These are phyloP conservation scores for Numenius arquata DNA, from an alignment of 2,113 vertebrate genomes.

Conservation along the genomic window DNA sequence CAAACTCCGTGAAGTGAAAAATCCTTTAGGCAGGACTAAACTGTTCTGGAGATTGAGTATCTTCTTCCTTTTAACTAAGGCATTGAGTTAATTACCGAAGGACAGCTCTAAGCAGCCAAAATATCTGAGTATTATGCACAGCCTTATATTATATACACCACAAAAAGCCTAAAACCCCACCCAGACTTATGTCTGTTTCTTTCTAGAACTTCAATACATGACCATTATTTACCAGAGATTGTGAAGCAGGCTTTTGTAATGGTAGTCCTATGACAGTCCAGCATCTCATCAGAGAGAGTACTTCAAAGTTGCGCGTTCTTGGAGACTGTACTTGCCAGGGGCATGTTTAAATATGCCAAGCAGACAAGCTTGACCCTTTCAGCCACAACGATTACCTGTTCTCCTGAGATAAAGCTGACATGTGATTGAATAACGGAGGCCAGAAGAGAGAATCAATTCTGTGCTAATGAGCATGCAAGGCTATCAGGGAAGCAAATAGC, in stretches of 20 bases:
- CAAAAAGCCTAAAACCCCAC: background rate
- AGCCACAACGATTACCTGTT: background rate
- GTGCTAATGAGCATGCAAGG: conserved; percentile 38
- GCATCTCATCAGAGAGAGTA: background rate
- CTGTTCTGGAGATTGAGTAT: background rate
- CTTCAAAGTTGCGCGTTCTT: background rate
- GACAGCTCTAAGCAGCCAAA: background rate
- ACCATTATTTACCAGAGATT: background rate
- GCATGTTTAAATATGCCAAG: background rate
- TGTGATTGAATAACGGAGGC: conserved; percentile 38
- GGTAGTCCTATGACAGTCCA: background rate
- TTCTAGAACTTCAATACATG: background rate
- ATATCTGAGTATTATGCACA: background rate
- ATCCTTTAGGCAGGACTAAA: background rate
- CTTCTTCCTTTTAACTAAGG: background rate
- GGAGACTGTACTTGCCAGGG: background rate
- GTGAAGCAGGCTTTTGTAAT: background rate
- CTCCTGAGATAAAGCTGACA: conserved; percentile 33
- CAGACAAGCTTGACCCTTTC: background rate
- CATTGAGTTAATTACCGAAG: background rate
- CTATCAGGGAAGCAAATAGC: conserved; percentile 1
- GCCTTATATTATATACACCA: background rate
- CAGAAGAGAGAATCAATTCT: conserved; percentile 43
- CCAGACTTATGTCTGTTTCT: background rate
- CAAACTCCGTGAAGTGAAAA: background rate